A percentile compares a stretch with the other conserved stretches of the same genome.
phyloP scores from a whole-genome alignment of 92 coral and sea anemone genomes.

The Montipora capitata region DNA sequence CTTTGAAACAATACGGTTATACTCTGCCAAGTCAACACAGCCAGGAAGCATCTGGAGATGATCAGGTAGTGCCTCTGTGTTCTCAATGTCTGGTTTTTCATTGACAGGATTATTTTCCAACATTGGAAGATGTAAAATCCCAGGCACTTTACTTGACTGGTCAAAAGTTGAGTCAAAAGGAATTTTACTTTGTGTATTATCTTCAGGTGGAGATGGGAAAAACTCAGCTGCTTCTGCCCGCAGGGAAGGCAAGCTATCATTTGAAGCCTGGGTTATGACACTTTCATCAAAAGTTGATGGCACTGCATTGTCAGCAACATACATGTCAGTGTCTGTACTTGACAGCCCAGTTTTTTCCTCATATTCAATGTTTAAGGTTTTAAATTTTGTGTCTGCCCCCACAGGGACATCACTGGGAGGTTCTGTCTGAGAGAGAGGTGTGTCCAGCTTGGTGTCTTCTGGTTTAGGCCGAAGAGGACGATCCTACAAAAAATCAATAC shows the following conservation, averaged over 20 bases:
- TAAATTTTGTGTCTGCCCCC: neutral
- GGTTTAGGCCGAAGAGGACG: constrained; percentile 36
- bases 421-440: neutral
- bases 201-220: constrained; percentile 27
- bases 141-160: constrained; percentile 14
- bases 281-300: neutral
- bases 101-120: neutral
- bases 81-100: neutral
- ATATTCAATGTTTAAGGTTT: neutral
- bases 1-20: constrained; percentile 38
- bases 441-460: neutral
- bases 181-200: neutral
- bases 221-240: constrained; percentile 46
- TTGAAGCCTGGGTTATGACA: neutral
- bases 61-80: neutral
- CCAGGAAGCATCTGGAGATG: constrained; percentile 21
- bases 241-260: neutral
- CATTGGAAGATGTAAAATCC: constrained; percentile 30
- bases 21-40: constrained; percentile 27
- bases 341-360: neutral
- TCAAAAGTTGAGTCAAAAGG: neutral
- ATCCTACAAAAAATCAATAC: neutral
- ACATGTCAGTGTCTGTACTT: neutral
- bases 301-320: neutral
- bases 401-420: neutral